Evolutionary conservation across 2,888 invertebrate species (phyloP).

Genomic region (Nemurella pictetii): DNA sequence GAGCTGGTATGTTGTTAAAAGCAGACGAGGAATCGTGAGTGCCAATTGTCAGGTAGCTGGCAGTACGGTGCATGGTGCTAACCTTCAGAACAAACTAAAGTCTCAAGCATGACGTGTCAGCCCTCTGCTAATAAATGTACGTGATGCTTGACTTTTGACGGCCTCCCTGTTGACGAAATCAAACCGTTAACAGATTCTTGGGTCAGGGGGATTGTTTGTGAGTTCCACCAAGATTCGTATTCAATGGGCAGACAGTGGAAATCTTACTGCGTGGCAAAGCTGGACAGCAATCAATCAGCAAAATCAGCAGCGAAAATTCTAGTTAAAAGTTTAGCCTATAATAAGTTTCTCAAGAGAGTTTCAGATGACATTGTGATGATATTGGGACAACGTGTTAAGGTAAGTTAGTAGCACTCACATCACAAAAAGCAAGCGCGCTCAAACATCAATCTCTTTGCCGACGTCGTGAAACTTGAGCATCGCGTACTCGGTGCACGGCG

Average conservation of each 20-base stretch:
- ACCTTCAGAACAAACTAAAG: background rate
- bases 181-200: background rate
- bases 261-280: too few species aligned
- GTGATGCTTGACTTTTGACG: conserved; percentile 69
- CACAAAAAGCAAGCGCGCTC: conserved; percentile 49
- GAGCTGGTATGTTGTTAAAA: background rate
- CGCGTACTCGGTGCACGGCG: conserved; percentile 60
- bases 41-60: background rate
- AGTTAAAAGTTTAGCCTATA: too few species aligned
- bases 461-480: conserved; percentile 69
- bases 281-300: background rate
- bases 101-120: background rate
- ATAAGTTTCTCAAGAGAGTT: too few species aligned
- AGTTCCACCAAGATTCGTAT: too few species aligned
- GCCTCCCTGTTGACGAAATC: conserved; percentile 48
- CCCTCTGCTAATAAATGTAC: conserved; percentile 74
- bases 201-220: background rate
- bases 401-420: background rate
- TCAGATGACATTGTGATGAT: too few species aligned
- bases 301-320: too few species aligned
- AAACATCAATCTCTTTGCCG: conserved; percentile 69
- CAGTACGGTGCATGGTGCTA: background rate
- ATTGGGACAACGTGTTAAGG: too few species aligned
- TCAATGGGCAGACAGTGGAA: too few species aligned
- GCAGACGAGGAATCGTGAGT: background rate